A percentile compares a stretch with the other conserved stretches of the same genome.
phyloP scores from a whole-genome alignment of 2,888 invertebrate genomes.

The Athalia cordata region DNA sequence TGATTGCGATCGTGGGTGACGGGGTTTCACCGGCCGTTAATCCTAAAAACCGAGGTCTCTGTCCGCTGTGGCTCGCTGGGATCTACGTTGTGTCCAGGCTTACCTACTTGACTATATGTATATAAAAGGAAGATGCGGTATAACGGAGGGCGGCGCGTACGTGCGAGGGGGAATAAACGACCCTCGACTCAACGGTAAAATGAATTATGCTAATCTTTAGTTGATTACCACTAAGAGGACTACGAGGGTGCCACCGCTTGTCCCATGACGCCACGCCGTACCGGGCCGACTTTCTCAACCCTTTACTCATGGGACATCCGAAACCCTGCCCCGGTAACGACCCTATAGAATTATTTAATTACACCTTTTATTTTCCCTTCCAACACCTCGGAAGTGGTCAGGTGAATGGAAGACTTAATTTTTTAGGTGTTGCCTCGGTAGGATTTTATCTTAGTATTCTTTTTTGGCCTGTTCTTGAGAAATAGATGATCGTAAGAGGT shows the following conservation, averaged over 20 bases:
- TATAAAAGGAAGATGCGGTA: neutral
- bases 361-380: slow-evolving; percentile 38
- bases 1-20: slow-evolving; percentile 19
- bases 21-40: slow-evolving; percentile 18
- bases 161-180: slow-evolving; percentile 41
- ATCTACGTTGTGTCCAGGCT: neutral
- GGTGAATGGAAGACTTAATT: no score
- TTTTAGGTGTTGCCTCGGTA: no score
- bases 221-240: slow-evolving; percentile 45
- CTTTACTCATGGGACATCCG: neutral
- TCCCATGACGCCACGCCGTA: slow-evolving; percentile 4
- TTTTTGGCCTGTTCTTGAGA: no score
- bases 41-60: slow-evolving; percentile 31
- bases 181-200: slow-evolving; percentile 43
- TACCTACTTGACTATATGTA: no score
- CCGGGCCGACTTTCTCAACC: no score
- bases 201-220: slow-evolving; percentile 44
- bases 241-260: slow-evolving; percentile 31
- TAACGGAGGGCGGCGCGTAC: neutral
- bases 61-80: slow-evolving; percentile 18
- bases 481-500: no score
- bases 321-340: neutral
- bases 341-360: slow-evolving; percentile 26
- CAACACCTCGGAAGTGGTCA: slow-evolving; percentile 4
- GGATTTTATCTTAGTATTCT: no score